These are phyloP conservation scores for Drosophila sproati DNA, from an alignment of 1,140 invertebrate species.

Conservation along the genomic window DNA sequence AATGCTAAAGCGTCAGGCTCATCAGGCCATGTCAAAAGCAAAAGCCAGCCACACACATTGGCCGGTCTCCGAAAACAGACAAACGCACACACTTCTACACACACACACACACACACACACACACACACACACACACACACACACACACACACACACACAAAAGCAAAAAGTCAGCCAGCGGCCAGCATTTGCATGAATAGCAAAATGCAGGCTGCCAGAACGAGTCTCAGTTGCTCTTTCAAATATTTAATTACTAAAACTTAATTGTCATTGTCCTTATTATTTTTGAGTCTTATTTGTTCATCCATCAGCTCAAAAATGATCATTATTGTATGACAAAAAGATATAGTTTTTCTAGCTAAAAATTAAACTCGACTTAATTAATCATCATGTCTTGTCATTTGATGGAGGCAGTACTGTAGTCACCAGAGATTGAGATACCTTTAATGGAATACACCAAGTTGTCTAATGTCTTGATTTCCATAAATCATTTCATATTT, in stretches of 20 bases:
- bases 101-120: conserved; percentile 10
- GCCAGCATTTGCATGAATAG: conserved; percentile 2
- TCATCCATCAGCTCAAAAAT: too few species aligned
- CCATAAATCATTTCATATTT: too few species aligned
- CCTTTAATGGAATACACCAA: too few species aligned
- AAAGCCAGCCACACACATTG: conserved; percentile 42
- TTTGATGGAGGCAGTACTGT: too few species aligned
- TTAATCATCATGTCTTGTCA: too few species aligned
- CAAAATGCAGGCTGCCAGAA: conserved; percentile 1
- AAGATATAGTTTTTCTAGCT: too few species aligned
- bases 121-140: conserved; percentile 13
- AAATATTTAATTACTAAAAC: not conserved
- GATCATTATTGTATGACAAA: too few species aligned
- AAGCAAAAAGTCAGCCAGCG: conserved; percentile 45
- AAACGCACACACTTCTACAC: conserved; percentile 25
- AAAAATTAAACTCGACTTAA: too few species aligned
- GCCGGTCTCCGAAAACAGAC: conserved; percentile 25
- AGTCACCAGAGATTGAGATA: too few species aligned
- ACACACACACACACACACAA: conserved; percentile 14
- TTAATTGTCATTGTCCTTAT: too few species aligned
- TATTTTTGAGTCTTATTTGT: too few species aligned
- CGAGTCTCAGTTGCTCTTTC: conserved; percentile 25
- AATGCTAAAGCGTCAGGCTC: conserved; percentile 44
- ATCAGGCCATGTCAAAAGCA: conserved; percentile 65
- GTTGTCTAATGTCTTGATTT: too few species aligned